Base-by-base conservation (phyloP, 2,797 vertebrate species). In the Periophthalmus magnuspinnatus region DNA sequence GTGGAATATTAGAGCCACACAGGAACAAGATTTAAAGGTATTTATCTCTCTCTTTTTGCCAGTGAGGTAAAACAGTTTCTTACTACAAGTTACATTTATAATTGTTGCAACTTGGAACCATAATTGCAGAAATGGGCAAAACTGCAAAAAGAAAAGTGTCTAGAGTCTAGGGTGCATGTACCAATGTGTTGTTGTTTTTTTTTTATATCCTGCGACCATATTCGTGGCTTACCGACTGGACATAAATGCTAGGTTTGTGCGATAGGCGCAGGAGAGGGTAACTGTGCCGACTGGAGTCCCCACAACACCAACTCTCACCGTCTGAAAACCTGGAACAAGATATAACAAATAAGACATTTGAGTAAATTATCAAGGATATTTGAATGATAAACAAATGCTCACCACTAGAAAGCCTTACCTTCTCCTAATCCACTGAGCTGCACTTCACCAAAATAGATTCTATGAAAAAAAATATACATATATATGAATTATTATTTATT, bases 391-490 rank as follows among this genome's bases (percentile, higher is more conserved):
- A 52, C 19, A 62, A 41, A 41, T 16, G 50, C 6, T 10, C 21
- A 3, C 22, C 38, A 41, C 38, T 2, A 41, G 11, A 41, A 10
- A 13, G 50, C 9, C 50, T 74, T 89, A 99, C 98, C 98, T 97
- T 99, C 98, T 89, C 97, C 97, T 86, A 99, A 91, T 83, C 96
- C 97, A 68, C 89, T 93, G 83, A 99, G 92, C 48, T 99, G 97
- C 24, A 99, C 97, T 87, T 99, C 97, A 33, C 97, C 97, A 82
- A 99, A 99, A 91, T 99, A 99, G 89, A 99, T 98, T 91, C 98
- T 99, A 24, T 11, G 16, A 22, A 32, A 66, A 34, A 16, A 7
- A 65, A 11, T 3, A 47, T n/a, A n/a, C 38, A 48, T 2, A 52
- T 9, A 52, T 24, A 3, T 61, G 5, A 13, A 36, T 36, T 61